Conservation (phyloP, 2,113 vertebrate species). For the Garra rufa region DNA sequence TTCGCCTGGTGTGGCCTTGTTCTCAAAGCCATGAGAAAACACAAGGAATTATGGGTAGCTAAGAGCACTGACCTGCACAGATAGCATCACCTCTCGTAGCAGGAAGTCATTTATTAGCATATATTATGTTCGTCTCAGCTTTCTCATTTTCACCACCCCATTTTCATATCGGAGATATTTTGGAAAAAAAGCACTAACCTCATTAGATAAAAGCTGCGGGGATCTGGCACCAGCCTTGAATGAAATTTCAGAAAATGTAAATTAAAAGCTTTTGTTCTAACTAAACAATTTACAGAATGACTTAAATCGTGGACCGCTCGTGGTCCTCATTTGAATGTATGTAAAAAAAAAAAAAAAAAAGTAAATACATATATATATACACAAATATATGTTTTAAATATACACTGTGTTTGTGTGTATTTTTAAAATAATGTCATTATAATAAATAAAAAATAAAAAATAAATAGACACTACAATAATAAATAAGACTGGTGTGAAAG, state of each 20-base stretch:
- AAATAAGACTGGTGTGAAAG: too few relatives aligned
- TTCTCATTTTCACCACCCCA: not conserved
- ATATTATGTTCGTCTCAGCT: not conserved
- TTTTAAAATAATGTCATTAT: too few relatives aligned
- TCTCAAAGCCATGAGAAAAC: conserved; percentile 39
- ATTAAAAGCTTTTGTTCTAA: not conserved
- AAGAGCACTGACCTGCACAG: not conserved
- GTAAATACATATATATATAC: too few relatives aligned
- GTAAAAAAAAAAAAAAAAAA: not conserved
- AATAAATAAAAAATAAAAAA: too few relatives aligned
- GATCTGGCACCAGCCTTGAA: not conserved
- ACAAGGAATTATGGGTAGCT: conserved; percentile 17
- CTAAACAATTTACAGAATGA: not conserved
- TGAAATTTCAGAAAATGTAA: not conserved
- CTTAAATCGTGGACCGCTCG: not conserved
- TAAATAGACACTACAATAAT: too few relatives aligned
- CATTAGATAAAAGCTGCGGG: not conserved
- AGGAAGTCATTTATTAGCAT: conserved; percentile 14
- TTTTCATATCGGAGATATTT: conserved; percentile 10
- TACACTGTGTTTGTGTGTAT: too few relatives aligned
- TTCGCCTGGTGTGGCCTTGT: not conserved
- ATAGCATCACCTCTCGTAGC: not conserved
- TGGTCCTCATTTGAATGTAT: not conserved
- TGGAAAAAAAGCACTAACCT: not conserved
- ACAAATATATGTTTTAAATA: too few relatives aligned